Conservation (phyloP, 2,113 vertebrate species). For the Paradoxurus hermaphroditus region DNA sequence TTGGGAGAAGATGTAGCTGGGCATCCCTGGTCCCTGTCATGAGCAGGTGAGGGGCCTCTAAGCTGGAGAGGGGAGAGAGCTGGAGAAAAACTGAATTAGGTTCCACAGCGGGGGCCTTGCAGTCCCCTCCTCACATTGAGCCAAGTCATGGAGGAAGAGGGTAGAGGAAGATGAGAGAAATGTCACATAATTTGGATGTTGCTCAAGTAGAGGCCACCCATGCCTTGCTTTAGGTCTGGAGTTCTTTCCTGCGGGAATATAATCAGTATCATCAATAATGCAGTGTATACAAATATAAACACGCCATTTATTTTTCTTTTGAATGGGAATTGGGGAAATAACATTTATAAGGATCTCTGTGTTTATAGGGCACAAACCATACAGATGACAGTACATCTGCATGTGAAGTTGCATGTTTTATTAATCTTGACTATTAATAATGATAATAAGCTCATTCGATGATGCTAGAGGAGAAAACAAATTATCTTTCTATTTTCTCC, state of each 20-base stretch:
- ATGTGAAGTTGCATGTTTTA: neutral
- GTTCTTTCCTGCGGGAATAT: neutral
- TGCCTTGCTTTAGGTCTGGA: neutral
- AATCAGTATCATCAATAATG: neutral
- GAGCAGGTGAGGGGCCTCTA: neutral
- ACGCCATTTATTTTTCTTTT: neutral
- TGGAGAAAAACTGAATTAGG: neutral
- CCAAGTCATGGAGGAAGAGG: neutral
- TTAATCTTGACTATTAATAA: neutral
- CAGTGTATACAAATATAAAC: neutral
- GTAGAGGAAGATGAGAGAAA: neutral
- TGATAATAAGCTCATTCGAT: neutral
- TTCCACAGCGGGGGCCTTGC: neutral
- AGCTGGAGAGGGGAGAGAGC: neutral
- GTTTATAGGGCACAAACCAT: neutral
- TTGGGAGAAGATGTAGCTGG: neutral
- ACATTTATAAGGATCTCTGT: neutral
- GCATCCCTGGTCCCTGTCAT: neutral
- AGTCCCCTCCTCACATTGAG: neutral
- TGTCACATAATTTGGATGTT: neutral
- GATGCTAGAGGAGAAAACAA: neutral
- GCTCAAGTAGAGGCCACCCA: neutral
- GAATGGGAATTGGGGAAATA: neutral
- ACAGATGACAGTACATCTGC: neutral
- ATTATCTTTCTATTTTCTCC: neutral